Base-by-base conservation (phyloP, 2,797 vertebrate genomes). In the Nyctalus aviator region DNA sequence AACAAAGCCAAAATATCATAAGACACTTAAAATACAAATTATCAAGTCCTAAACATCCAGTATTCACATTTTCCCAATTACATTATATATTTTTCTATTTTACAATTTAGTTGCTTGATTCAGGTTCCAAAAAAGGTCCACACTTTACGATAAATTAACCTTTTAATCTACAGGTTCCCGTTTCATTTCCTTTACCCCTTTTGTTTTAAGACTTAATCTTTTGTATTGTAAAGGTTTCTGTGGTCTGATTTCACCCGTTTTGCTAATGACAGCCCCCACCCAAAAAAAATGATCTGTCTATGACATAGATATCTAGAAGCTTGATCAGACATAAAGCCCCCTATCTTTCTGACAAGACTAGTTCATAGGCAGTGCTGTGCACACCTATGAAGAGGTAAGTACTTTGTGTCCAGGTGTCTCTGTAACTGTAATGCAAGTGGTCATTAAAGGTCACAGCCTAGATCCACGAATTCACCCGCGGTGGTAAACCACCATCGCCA, bases 131-230 rank as follows among this genome's bases (percentile, higher is more conserved):
- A 79, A 41, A 44, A 17, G 6, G 32, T 32, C 14, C 2, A 35
- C 30, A 53, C 1, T 20, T 64, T 78, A 88, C 30, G 15, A 86
- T 77, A 82, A 95, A 90, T 2, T 41, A 12, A 78, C 46, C 59
- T 41, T 78, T 53, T 25, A 48, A 78, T 35, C 32, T 79, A 12
- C 5, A 55, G 2, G 30, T 37, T 66, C 8, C 12, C 2, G 14
- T 48, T 92, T 25, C 25, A 66, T 72, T 13, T 30, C 30, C 35
- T 62, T 89, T 44, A 30, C 9, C 10, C 10, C 3, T 3, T 46
- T 32, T 84, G 30, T 37, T 95, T 89, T 84, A 84, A 69, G 41
- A 89, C 15, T 10, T 53, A 81, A 17, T 53, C 50, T 57, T 81
- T 75, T 68, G 18, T 59, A 46, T 27, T 78, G 7, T 8, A 35